Evolutionary conservation across 2,113 vertebrate genomes (phyloP), one percentile per base, ranked within the genome.

Genomic region (Corythornis cristatus): DNA sequence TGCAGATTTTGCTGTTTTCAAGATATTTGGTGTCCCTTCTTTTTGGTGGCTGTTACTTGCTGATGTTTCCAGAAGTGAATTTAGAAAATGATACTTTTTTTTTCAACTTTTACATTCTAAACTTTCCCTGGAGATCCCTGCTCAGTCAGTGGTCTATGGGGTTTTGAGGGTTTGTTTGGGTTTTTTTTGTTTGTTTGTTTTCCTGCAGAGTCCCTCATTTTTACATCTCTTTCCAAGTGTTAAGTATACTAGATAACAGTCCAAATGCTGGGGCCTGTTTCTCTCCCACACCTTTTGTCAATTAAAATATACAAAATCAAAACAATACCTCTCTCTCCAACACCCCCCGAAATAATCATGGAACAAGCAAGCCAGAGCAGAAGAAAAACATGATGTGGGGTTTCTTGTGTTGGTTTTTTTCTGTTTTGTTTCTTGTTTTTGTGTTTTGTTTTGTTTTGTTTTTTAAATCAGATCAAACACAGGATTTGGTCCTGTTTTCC

Each of bases 71-170:
- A 74, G 28, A 26, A 80, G 12, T 21, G 26, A 85, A 87, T 64
- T 89, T 65, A 82, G 64, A 84, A 91, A 95, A 92, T 61, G 5
- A 71, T 23, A 31, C n/a, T 91, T 80, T 90, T 92, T 80, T 90
- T 65, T 54, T 84, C 62, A 93, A 8, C 18, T 42, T 66, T 74
- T 89, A 53, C 16, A 45, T 70, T 62, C 54, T 51, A 79, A 86
- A 70, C 22, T 60, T 73, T 75, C 11, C 22, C 66, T 42, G 26
- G 25, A 65, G 37, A 79, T n/a, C 22, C 4, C 35, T 74, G 37
- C 46, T 76, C 10, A 51, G 33, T 46, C 86, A 86, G 9, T 64
- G 22, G 31, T 50, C 88, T 58, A 13, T 45, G 33, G 31, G 16
- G 16, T 33, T 17, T n/a, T 9, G 23, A 15, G 60, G 35, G 60